A percentile compares a stretch with the other conserved stretches of the same genome.
These are phyloP conservation scores for Pocillopora grandis DNA, from an alignment of 92 coral and sea anemone genomes.

Conservation along the genomic window DNA sequence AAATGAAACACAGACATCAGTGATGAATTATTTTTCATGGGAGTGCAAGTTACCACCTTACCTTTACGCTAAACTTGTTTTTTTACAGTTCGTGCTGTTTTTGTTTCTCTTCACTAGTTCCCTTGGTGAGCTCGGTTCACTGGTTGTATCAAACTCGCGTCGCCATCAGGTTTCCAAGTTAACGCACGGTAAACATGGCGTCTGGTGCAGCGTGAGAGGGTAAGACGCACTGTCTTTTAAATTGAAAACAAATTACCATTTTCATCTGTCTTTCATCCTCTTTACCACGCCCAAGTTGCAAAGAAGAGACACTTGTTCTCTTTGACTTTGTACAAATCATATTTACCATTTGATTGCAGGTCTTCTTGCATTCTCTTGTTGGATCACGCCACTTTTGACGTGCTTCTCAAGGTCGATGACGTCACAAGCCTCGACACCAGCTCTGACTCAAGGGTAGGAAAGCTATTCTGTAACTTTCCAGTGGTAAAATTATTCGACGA, in stretches of 20 bases:
- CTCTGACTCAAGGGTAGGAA: conserved; percentile 26
- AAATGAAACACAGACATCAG: too few species aligned
- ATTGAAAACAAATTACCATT: too few species aligned
- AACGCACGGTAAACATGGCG: conserved; percentile 79
- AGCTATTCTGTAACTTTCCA: not conserved
- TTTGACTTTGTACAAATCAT: not conserved
- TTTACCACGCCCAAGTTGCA: too few species aligned
- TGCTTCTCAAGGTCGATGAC: conserved; percentile 74
- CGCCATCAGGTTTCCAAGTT: conserved; percentile 91
- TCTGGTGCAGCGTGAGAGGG: conserved; percentile 92
- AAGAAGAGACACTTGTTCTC: not conserved
- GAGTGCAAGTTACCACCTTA: too few species aligned
- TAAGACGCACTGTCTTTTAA: conserved; percentile 24
- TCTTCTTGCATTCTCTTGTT: conserved; percentile 76
- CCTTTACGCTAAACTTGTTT: not conserved
- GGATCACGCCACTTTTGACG: conserved; percentile 61
- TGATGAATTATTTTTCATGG: too few species aligned
- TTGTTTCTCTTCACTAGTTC: conserved; percentile 24
- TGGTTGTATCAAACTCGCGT: conserved; percentile 67
- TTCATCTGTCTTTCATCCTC: too few species aligned
- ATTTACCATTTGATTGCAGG: conserved; percentile 28
- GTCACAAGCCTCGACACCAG: conserved; percentile 40
- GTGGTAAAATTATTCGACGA: not conserved
- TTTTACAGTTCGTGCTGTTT: too few species aligned
- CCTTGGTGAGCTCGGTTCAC: conserved; percentile 75